Evolutionary conservation across 2,888 invertebrate species (phyloP), one percentile per base, ranked within the genome.

Genomic region (Leucania comma): DNA sequence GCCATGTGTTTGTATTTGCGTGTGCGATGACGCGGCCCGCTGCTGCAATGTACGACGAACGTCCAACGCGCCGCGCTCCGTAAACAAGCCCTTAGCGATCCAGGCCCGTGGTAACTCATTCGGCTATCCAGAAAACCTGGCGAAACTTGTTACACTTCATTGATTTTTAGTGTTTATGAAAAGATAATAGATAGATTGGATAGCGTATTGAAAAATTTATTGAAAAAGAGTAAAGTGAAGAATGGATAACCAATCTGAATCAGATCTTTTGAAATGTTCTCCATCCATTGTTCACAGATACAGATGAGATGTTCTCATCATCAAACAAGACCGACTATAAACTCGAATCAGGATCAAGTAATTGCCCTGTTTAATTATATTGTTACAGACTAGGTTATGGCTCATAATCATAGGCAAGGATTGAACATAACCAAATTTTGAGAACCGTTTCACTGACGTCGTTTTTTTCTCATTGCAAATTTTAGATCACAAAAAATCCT

Each of bases 401-500:
- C 29, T 26, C 22, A 38, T 35, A 38, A 65, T 61, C 17, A n/a
- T 29, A 68, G 9, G 24, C 35, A 29, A 32, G 4, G 17, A 20
- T 48, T 8, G 9, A n/a, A 48, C 10, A 10, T 50, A 57, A 73
- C 17, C 26, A 35, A 32, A 12, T 50, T 53, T 38, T 17, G 6
- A 22, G n/a, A 38, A 29, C 64, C 24, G n/a, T 46, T 64, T 48
- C 2, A 24, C 5, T 14, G 62, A 56, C 54, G 24, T 64, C 0
- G 38, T 51, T 24, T 51, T 5, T 46, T n/a, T 24, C 10, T 57
- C 20, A 63, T 62, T 62, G 29, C 24, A 59, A 24, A 58, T 14
- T 35, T 50, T 3, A 38, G 53, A 54, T 42, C 26, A 29, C 32
- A 14, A 6, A 78, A 60, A 63, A 63, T 59, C 59, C n/a, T 60